Evolutionary conservation across 2,113 vertebrate genomes (phyloP).

Genomic region (Elephantulus edwardii): DNA sequence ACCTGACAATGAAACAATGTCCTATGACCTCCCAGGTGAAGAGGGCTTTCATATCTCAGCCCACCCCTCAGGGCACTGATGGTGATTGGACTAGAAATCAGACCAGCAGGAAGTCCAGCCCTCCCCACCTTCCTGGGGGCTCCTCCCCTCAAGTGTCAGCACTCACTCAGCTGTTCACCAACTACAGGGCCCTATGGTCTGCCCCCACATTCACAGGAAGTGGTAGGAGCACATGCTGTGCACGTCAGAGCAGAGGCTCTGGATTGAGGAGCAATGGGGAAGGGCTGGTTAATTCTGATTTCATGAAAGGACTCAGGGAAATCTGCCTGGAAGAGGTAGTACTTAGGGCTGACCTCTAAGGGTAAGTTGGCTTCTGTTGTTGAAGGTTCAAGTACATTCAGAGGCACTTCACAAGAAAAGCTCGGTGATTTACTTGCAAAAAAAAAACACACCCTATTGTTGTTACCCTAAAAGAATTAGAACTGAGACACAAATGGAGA

Average conservation of each 20-base stretch:
- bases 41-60: neutral
- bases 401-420: neutral
- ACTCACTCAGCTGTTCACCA: neutral
- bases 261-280: neutral
- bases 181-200: neutral
- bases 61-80: neutral
- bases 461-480: no score
- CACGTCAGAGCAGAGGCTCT: neutral
- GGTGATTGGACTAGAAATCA: neutral
- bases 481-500: no score
- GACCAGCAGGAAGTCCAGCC: neutral
- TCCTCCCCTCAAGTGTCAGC: neutral
- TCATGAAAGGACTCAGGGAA: neutral
- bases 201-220: fast-evolving
- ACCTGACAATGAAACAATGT: neutral
- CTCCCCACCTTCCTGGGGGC: neutral
- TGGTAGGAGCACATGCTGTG: fast-evolving
- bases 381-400: neutral
- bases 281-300: neutral
- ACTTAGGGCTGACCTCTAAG: neutral
- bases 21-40: neutral
- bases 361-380: neutral
- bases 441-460: neutral
- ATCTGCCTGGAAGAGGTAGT: neutral
- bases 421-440: neutral